Evolutionary conservation across 2,888 invertebrate genomes (phyloP), one percentile per base, ranked within the genome.

Genomic region (Cephonodes hylas): DNA sequence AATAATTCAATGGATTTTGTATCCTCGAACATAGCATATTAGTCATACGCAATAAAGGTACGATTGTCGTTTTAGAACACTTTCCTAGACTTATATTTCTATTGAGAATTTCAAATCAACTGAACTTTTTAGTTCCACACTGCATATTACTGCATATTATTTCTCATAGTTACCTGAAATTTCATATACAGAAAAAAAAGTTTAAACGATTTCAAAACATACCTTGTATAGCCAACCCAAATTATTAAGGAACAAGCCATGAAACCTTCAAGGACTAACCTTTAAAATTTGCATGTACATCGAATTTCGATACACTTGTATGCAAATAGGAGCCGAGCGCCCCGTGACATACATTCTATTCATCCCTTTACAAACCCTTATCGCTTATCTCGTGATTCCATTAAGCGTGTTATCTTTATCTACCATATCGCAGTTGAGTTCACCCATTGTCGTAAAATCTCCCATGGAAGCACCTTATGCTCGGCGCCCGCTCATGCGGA

Each of bases 401-500:
- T 74, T 73, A 75, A 78, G 73, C 72, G 73, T 75, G 71, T 66
- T 73, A 53, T 76, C 77, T 80, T 77, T 80, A 80, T 79, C 79
- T 74, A 34, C 63, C 66, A 62, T 68, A 70, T 72, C 69, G 69
- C 72, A 73, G 71, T 65, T 42, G 67, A 63, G 69, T 72, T 71
- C 74, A 74, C 69, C 69, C 73, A 69, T 68, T 72, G 74, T 53
- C 53, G 53, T 73, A 59, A 42, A 44, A 27, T 59, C 20, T 20
- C 34, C 25, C 58, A 42, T 44, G 25, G 27, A 22, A 18, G 18
- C 18, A 44, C 8, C 59, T n/a, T 44, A 44, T 42, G 23, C 48
- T 53, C n/a, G 18, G 18, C 8, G 31, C 20, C n/a, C 46, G 10
- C 4, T 31, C n/a, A 18, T 18, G 53, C 10, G 31, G 8, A 53